Conservation (phyloP, 2,797 vertebrate genomes). For the Onychomys leucogaster region DNA sequence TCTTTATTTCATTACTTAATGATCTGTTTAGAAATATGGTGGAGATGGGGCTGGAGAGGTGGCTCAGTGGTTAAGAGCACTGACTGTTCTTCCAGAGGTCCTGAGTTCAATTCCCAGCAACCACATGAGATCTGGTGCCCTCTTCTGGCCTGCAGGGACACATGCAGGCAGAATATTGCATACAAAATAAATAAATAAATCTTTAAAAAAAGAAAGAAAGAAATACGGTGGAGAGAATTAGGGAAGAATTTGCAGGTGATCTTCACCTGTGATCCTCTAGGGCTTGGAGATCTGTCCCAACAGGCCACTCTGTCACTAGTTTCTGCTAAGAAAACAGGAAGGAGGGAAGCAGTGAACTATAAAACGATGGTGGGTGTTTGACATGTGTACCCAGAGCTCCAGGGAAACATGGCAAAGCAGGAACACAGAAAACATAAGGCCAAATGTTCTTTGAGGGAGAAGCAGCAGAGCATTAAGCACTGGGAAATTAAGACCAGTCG, state of each 20-base stretch:
- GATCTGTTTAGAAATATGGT: constrained; percentile 53
- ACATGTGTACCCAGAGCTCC: neutral
- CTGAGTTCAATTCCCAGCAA: too few relatives aligned
- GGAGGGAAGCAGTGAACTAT: constrained; percentile 16
- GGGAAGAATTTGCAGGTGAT: constrained; percentile 22
- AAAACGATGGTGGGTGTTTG: constrained; percentile 1
- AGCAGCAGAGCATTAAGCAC: constrained; percentile 2
- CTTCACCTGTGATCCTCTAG: constrained; percentile 35
- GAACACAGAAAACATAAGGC: constrained; percentile 21
- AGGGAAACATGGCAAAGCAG: neutral
- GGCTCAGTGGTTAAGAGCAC: too few relatives aligned
- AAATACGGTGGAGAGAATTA: constrained; percentile 44
- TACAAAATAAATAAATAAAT: too few relatives aligned
- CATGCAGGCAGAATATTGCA: too few relatives aligned
- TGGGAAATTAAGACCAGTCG: constrained; percentile 32
- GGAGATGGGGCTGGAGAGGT: too few relatives aligned
- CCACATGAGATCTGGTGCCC: too few relatives aligned
- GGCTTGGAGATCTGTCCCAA: constrained; percentile 28
- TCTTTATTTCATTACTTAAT: constrained; percentile 52
- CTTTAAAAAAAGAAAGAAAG: too few relatives aligned
- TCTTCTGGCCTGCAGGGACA: too few relatives aligned
- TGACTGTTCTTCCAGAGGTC: too few relatives aligned
- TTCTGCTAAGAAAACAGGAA: constrained; percentile 20
- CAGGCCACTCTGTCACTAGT: constrained; percentile 12
- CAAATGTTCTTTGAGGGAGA: constrained; percentile 16